phyloP scores from a whole-genome alignment of 2,888 invertebrate genomes.

The Monoplex corrugatus region DNA sequence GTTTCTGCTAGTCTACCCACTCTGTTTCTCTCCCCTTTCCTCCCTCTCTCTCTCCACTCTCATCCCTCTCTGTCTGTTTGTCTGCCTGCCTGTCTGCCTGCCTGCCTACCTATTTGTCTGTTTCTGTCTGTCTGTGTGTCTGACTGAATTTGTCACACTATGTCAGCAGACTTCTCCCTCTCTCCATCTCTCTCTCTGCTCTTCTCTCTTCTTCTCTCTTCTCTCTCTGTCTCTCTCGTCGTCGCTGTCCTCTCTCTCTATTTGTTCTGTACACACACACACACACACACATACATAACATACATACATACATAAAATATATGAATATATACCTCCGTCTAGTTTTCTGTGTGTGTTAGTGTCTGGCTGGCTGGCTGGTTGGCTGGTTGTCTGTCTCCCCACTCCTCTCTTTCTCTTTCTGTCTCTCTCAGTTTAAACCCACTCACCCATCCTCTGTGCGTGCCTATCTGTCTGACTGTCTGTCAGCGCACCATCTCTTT shows the following conservation, averaged over 20 bases:
- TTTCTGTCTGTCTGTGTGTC: neutral
- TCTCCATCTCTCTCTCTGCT: neutral
- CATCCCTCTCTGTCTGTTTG: too few species aligned
- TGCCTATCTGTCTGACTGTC: neutral
- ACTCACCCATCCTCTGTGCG: neutral
- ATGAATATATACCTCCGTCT: neutral
- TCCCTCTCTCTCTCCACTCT: too few species aligned
- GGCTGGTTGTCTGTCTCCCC: neutral
- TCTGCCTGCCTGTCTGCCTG: too few species aligned
- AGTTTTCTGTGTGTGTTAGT: neutral
- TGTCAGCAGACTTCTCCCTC: neutral
- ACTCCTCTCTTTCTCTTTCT: too few species aligned
- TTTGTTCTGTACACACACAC: neutral
- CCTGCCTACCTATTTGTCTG: neutral
- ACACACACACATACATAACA: too few species aligned
- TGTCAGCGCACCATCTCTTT: neutral
- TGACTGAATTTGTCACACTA: neutral
- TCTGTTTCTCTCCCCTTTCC: too few species aligned
- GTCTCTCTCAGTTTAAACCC: too few species aligned
- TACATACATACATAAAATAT: too few species aligned
- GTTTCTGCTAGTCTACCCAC: too few species aligned
- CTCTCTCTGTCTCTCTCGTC: neutral
- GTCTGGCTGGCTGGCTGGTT: too few species aligned
- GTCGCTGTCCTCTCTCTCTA: neutral
- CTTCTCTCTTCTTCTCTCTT: neutral